Evolutionary conservation across 2,888 invertebrate species (phyloP).

Genomic region (Leptopilina drosophilae): DNA sequence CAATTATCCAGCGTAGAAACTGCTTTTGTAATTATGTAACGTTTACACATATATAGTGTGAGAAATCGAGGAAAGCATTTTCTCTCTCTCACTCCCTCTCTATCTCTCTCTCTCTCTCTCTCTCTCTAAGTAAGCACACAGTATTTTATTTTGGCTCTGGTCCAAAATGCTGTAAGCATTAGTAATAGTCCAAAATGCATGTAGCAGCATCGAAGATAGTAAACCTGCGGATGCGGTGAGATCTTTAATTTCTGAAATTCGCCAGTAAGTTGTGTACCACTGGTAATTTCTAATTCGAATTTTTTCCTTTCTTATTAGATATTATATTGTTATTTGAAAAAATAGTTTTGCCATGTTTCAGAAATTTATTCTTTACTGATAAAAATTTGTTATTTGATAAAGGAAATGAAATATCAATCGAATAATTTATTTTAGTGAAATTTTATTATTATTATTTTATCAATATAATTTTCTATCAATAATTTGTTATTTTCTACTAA

Average conservation of each 20-base stretch:
- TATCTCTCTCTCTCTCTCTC: neutral
- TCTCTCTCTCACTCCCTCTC: neutral
- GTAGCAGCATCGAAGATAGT: constrained; percentile 10
- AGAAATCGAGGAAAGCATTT: neutral
- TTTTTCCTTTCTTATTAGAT: no score
- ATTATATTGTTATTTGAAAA: no score
- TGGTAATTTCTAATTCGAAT: neutral
- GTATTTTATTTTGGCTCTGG: constrained; percentile 19
- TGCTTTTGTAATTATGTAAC: constrained; percentile 27
- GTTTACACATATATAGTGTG: constrained; percentile 9
- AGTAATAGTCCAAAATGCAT: constrained; percentile 18
- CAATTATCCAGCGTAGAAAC: constrained; percentile 11
- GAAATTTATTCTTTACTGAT: no score
- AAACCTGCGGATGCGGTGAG: constrained; percentile 6
- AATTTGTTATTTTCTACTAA: no score
- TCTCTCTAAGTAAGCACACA: constrained; percentile 16
- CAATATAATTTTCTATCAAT: no score
- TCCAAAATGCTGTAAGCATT: constrained; percentile 28
- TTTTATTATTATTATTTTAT: no score
- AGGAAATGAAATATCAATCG: no score
- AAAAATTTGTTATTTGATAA: no score
- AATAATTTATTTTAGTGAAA: no score
- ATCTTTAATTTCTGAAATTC: neutral
- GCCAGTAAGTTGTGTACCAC: neutral
- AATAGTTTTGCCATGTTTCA: no score